Percentiles rank a stretch among this genome's conserved stretches.
Evolutionary conservation across 2,113 vertebrate genomes (phyloP).

Genomic region (Microcebus ravelobensis): DNA sequence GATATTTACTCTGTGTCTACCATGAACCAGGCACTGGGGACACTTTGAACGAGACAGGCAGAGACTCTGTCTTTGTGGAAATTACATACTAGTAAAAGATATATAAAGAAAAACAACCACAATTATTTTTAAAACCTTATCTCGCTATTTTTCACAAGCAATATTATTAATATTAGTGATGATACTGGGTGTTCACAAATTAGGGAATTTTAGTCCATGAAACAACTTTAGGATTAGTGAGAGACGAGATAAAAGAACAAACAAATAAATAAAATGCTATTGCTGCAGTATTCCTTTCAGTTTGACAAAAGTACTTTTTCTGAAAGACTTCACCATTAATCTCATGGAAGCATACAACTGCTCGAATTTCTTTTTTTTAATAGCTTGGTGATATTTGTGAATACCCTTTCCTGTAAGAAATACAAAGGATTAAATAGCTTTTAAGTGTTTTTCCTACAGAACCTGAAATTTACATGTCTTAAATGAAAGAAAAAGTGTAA

Average conservation of each 20-base stretch:
- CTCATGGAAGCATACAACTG: not conserved
- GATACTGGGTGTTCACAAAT: not conserved
- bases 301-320: not conserved
- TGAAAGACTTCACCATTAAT: not conserved
- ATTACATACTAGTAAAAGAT: not conserved
- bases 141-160: not conserved
- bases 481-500: not conserved
- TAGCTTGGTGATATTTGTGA: not conserved
- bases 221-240: not conserved
- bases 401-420: not conserved
- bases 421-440: constrained; percentile 16
- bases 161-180: not conserved
- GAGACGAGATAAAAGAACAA: not conserved
- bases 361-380: not conserved
- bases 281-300: not conserved
- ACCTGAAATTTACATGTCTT: constrained; percentile 19
- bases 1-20: not conserved
- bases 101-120: not conserved
- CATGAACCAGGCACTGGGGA: not conserved
- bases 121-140: constrained; percentile 14
- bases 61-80: not conserved
- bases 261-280: not conserved
- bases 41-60: not conserved
- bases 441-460: not conserved
- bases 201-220: not conserved